Evolutionary conservation across 2,797 vertebrate species (phyloP).

Genomic region (Taenioides sp.): DNA sequence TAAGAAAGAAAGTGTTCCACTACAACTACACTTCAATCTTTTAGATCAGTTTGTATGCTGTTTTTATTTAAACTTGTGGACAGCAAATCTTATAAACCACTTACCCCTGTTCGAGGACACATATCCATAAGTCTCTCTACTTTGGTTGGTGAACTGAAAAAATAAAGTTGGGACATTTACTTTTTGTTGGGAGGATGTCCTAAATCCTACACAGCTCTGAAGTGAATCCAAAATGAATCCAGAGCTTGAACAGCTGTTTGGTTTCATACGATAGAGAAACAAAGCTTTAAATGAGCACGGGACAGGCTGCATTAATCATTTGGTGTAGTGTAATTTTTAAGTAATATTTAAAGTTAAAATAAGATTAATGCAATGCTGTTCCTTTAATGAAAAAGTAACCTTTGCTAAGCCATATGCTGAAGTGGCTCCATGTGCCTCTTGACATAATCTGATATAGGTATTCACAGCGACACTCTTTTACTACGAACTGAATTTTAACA

Average conservation of each 20-base stretch:
- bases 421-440: slow-evolving; percentile 2
- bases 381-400: slow-evolving; percentile 1
- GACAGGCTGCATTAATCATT: slow-evolving; percentile 4
- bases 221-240: background rate
- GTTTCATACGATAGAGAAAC: background rate
- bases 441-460: slow-evolving; percentile 9
- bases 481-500: slow-evolving; percentile 9
- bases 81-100: slow-evolving; percentile 13
- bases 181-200: background rate
- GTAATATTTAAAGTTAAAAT: slow-evolving; percentile 9
- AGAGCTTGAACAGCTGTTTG: background rate
- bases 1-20: too few relatives aligned
- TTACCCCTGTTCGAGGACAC: slow-evolving; percentile 17
- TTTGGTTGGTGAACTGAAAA: slow-evolving; percentile 31
- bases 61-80: background rate
- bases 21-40: too few relatives aligned
- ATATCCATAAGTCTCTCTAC: slow-evolving; percentile 39
- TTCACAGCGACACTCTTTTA: slow-evolving; percentile 10
- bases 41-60: too few relatives aligned
- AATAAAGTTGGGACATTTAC: slow-evolving; percentile 11
- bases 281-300: slow-evolving; percentile 1
- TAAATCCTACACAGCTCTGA: background rate
- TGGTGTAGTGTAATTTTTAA: background rate
- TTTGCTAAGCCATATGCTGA: slow-evolving; percentile 4
- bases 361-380: slow-evolving; percentile 4